A percentile compares a stretch with the other conserved stretches of the same genome.
These are phyloP conservation scores for Erythrocercus mccallii DNA, from an alignment of 2,113 vertebrate genomes.

Conservation along the genomic window DNA sequence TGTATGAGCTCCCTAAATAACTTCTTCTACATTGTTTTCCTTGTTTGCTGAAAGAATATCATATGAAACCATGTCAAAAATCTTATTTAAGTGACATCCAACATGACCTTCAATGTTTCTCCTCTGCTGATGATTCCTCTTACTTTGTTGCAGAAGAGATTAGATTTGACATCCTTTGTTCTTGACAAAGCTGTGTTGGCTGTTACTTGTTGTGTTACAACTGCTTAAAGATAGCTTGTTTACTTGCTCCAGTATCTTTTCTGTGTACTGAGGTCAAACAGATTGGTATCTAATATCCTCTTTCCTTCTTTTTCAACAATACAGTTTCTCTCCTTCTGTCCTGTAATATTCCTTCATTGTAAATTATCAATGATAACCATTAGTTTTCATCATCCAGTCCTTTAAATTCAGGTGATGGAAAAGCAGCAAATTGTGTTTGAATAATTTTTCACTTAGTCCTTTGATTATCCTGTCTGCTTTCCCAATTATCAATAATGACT, in stretches of 20 bases:
- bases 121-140: background rate
- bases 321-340: background rate
- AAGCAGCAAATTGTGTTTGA: background rate
- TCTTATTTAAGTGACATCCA: background rate
- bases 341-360: background rate
- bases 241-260: background rate
- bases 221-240: background rate
- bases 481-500: background rate
- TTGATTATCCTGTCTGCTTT: background rate
- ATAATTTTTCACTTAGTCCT: background rate
- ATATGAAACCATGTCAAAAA: background rate
- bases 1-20: background rate
- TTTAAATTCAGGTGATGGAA: background rate
- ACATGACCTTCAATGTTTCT: background rate
- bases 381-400: background rate
- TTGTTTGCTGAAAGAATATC: background rate
- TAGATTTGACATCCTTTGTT: slow-evolving; percentile 5
- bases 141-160: background rate
- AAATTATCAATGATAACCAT: background rate
- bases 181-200: background rate
- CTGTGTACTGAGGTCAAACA: background rate
- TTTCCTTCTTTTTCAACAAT: background rate
- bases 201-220: background rate
- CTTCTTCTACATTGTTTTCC: background rate
- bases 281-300: background rate